Evolutionary conservation across 2,888 invertebrate genomes (phyloP), one percentile per base, ranked within the genome.

Genomic region (Eilema griseolum): DNA sequence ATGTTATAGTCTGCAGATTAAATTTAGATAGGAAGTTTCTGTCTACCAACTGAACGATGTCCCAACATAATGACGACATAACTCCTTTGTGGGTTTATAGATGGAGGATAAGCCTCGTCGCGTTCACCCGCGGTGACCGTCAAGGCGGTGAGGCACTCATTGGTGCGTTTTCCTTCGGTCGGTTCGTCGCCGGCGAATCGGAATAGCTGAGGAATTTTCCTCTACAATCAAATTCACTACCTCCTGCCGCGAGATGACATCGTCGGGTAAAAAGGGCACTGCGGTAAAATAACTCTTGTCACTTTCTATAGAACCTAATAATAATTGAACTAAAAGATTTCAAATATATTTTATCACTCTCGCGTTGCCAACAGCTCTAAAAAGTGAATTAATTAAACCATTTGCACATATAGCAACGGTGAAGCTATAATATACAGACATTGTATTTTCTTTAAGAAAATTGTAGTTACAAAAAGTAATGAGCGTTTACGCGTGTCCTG

Each of bases 401-500:
- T 24, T 28, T 20, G 5, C 24, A 24, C 26, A 2, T 16, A 63
- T 12, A 33, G 24, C 24, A 41, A 24, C 33, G 56, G 14, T 16
- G 7, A 65, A 65, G 7, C 28, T 76, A 70, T 72, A 74, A 74
- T 74, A 81, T 52, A 37, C 82, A 81, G 67, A 76, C 81, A 79
- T 81, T 63, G 64, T 74, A 83, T 83, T 81, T 79, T 83, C 79
- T 72, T 71, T 31, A 28, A 75, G 61, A 69, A 64, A 69, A 69
- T 31, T 67, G 75, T 74, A 41, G 16, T 16, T 41, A 41, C 16
- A 79, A 74, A 76, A 71, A 46, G 23, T 72, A 77, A 74, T 72
- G 61, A 69, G 72, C 82, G 78, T 76, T 78, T 73, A 76, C 69
- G 76, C 70, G 81, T 92, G 93, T 94, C 90, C 92, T 89, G 90